A percentile compares a stretch with the other conserved stretches of the same genome.
Evolutionary conservation across 2,888 invertebrate genomes (phyloP).

Genomic region (Tetanocera ferruginea): DNA sequence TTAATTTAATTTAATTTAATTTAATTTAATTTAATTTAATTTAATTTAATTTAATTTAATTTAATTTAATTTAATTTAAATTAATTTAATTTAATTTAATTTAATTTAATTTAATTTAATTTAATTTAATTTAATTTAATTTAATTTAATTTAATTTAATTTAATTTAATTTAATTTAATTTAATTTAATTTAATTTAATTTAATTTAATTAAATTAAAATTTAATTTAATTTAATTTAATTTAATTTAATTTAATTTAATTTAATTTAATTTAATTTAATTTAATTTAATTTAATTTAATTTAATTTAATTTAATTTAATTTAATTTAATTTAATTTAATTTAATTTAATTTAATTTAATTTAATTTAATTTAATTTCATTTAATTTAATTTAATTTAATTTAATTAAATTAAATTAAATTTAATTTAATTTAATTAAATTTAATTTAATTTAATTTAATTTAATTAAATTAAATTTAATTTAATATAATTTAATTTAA

Average conservation of each 20-base stretch:
- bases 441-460: conserved; percentile 23
- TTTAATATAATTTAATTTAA: conserved; percentile 1
- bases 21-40: conserved; percentile 5
- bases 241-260: neutral
- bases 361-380: neutral
- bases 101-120: neutral
- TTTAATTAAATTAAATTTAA: conserved; percentile 15
- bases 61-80: neutral
- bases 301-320: neutral
- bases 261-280: neutral
- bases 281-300: neutral
- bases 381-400: conserved; percentile 13
- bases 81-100: neutral
- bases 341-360: neutral
- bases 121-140: neutral
- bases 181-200: neutral
- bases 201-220: neutral
- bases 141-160: neutral
- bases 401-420: conserved; percentile 18
- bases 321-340: neutral
- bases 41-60: neutral
- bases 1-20: neutral
- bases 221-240: neutral
- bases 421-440: conserved; percentile 18
- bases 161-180: neutral